Evolutionary conservation across 2,797 vertebrate species (phyloP).

Genomic region (Hypotaenidia philippensis): DNA sequence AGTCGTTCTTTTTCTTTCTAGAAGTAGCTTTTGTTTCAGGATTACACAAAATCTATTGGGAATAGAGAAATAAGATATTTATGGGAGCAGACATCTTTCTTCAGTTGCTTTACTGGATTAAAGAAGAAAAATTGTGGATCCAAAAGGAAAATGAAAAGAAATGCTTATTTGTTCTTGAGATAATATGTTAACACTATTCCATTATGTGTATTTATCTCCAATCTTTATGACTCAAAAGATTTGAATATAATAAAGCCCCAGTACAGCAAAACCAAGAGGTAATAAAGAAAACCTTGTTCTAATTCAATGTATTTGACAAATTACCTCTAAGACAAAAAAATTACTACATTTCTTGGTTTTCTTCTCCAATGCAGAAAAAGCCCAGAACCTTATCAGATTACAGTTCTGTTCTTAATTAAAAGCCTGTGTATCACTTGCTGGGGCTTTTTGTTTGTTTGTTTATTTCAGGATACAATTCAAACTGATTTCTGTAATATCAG

Average conservation of each 20-base stretch:
- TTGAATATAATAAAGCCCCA: background rate
- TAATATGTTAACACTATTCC: background rate
- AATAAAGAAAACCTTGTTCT: slow-evolving; percentile 22
- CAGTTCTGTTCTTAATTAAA: background rate
- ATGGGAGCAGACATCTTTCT: background rate
- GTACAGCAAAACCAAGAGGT: background rate
- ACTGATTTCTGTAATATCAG: background rate
- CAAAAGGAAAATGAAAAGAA: slow-evolving; percentile 26
- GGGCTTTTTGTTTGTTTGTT: background rate
- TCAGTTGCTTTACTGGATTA: slow-evolving; percentile 12
- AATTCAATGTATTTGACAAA: slow-evolving; percentile 25
- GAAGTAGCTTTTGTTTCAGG: slow-evolving; percentile 18
- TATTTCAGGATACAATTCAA: background rate
- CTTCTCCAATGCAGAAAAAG: background rate
- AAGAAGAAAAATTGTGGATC: background rate
- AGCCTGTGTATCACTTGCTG: background rate
- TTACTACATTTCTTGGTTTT: background rate
- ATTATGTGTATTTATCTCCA: slow-evolving; percentile 33
- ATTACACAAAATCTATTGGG: background rate
- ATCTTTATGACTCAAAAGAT: slow-evolving; percentile 18
- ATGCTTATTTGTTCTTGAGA: slow-evolving; percentile 13
- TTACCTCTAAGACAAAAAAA: background rate
- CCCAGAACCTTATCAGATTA: background rate
- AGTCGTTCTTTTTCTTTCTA: slow-evolving; percentile 4
- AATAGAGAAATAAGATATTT: slow-evolving; percentile 37